These are phyloP conservation scores for Dryobates pubescens DNA, from an alignment of 2,797 vertebrate genomes.

Conservation along the genomic window DNA sequence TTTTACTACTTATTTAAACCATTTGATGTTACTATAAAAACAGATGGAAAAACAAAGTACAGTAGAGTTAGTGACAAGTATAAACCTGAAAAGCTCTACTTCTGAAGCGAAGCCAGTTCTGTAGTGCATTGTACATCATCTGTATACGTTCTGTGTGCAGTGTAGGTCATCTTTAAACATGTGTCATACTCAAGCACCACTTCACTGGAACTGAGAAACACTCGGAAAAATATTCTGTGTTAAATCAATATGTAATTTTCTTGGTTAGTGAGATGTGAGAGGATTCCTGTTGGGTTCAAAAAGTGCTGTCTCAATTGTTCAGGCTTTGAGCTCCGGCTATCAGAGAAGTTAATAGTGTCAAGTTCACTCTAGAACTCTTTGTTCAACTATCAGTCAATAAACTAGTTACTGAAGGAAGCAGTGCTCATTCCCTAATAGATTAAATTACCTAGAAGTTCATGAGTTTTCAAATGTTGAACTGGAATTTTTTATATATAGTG, in stretches of 20 bases:
- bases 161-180: neutral
- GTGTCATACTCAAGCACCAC: neutral
- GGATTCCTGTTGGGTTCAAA: neutral
- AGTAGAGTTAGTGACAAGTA: neutral
- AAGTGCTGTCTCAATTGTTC: neutral
- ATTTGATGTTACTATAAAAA: neutral
- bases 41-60: neutral
- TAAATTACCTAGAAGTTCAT: neutral
- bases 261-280: neutral
- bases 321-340: neutral
- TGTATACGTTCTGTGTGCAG: neutral
- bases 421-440: neutral
- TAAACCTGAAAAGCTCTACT: neutral
- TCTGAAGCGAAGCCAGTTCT: neutral
- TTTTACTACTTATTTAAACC: neutral
- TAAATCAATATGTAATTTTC: neutral
- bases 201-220: neutral
- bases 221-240: neutral
- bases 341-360: neutral
- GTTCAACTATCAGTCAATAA: neutral
- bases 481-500: neutral
- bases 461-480: neutral
- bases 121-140: neutral
- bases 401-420: neutral
- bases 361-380: neutral